Percentiles rank a stretch among this genome's conserved stretches.
Conservation (phyloP, 2,888 invertebrate genomes). For the Corbicula japonica region DNA sequence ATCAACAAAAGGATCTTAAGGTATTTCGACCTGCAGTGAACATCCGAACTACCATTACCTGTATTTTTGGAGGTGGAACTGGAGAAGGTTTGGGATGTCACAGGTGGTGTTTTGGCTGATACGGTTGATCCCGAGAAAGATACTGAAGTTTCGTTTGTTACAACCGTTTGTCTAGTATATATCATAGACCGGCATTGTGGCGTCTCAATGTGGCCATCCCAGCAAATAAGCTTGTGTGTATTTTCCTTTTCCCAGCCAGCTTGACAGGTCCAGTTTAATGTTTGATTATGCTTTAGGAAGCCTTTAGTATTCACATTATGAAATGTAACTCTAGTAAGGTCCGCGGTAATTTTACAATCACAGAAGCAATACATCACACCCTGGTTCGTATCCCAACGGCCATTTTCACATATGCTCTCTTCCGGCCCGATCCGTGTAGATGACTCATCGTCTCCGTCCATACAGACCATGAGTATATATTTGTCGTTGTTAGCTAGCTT, state of each 20-base stretch:
- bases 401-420: slow-evolving; percentile 14
- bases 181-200: too few relatives aligned
- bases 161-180: too few relatives aligned
- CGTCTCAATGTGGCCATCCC: slow-evolving; percentile 19
- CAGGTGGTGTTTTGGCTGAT: too few relatives aligned
- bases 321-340: neutral
- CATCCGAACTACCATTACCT: too few relatives aligned
- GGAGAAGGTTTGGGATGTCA: too few relatives aligned
- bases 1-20: too few relatives aligned
- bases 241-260: slow-evolving; percentile 3
- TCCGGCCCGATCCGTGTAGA: slow-evolving; percentile 25
- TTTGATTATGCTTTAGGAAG: slow-evolving; percentile 18
- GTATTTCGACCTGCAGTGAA: too few relatives aligned
- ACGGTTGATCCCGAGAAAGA: too few relatives aligned
- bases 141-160: too few relatives aligned
- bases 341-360: slow-evolving; percentile 41
- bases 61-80: too few relatives aligned
- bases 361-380: slow-evolving; percentile 39
- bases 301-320: slow-evolving; percentile 9
- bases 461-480: too few relatives aligned
- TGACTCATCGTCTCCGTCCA: slow-evolving; percentile 17
- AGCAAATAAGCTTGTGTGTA: slow-evolving; percentile 2
- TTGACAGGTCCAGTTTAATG: slow-evolving; percentile 34
- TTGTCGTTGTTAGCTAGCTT: too few relatives aligned
- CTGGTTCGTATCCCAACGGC: slow-evolving; percentile 13